Base-by-base conservation (phyloP, 1,140 invertebrate species). In the Tetramorium parvispinum region DNA sequence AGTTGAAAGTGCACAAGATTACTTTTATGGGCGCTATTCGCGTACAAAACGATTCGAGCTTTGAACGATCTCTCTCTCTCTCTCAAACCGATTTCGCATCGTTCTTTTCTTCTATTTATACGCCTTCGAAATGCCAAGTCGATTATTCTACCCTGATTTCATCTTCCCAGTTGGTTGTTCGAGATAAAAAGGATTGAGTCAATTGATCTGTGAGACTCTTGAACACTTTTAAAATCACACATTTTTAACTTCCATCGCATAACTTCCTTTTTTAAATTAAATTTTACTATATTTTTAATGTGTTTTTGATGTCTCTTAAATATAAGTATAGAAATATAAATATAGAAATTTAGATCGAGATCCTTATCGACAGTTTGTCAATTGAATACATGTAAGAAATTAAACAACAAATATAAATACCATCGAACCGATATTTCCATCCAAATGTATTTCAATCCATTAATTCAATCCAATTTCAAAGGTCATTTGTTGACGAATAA, bases 1-100 rank as follows among this genome's bases (percentile, higher is more conserved):
- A 86, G 77, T 86, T 86, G 21, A 55, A 78, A 65, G 40, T 78
- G 18, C 76, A 46, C 76, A 59, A 65, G 77, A 68, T 65, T 66
- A 55, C 78, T 70, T 81, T 81, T 81, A 70, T 21, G 32, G 46
- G 11, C 6, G 43, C 76, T 7, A 59, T 75, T 61, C 75, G 40
- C 57, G 61, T 55, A 70, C 13, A 16, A 24, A 70, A 70, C 49
- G 63, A 70, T 43, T 68, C 63, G 49, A 70, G 76, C 59, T 49
- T 79, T 37, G 59, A 32, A 79, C 27, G 27, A 37, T 81, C 13
- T 68, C 13, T 53, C 6, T 49, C 21, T 66, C 61, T 40, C 8
- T 37, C n/a, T 27, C 24, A 37, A 37, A 40, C 40, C n/a, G 27
- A 66, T 21, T 55, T 27, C 37, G 37, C 65, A 5, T 63, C 40